Percentiles rank a stretch among this genome's conserved stretches.
These are phyloP conservation scores for Halesus radiatus DNA, from an alignment of 1,140 invertebrate species.

Conservation along the genomic window DNA sequence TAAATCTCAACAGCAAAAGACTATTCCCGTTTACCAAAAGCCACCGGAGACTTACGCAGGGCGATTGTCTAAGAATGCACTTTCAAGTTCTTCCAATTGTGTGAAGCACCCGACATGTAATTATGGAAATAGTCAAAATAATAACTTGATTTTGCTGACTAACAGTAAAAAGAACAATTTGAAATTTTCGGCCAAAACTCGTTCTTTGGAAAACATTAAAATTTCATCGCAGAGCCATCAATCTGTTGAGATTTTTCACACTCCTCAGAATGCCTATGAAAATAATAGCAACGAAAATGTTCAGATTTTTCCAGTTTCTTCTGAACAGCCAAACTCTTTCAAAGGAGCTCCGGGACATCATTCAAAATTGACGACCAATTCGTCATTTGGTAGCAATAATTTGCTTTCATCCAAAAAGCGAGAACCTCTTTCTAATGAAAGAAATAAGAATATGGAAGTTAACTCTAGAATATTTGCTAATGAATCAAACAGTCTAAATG, in stretches of 20 bases:
- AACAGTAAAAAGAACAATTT: conserved; percentile 39
- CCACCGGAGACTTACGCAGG: conserved; percentile 31
- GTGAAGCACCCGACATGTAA: not conserved
- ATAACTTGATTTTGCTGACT: conserved; percentile 41
- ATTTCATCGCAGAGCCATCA: conserved; percentile 26
- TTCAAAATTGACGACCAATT: not conserved
- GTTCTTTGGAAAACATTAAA: conserved; percentile 37
- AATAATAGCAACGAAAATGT: not conserved
- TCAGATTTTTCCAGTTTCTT: not conserved
- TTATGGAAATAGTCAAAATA: conserved; percentile 34
- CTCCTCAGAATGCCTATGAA: not conserved
- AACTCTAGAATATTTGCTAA: conserved; percentile 13
- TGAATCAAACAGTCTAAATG: not conserved
- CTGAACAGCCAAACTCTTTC: not conserved
- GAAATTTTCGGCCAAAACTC: conserved; percentile 27
- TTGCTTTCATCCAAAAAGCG: conserved; percentile 1
- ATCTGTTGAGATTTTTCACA: not conserved
- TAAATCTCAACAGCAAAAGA: not conserved
- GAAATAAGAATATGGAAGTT: not conserved
- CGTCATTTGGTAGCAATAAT: conserved; percentile 15
- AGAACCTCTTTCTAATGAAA: not conserved
- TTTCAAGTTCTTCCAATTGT: conserved; percentile 10
- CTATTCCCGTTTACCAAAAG: conserved; percentile 41
- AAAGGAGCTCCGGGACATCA: conserved; percentile 18
- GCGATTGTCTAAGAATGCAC: conserved; percentile 18